Evolutionary conservation across 2,888 invertebrate species (phyloP).

Genomic region (Gortyna flavago): DNA sequence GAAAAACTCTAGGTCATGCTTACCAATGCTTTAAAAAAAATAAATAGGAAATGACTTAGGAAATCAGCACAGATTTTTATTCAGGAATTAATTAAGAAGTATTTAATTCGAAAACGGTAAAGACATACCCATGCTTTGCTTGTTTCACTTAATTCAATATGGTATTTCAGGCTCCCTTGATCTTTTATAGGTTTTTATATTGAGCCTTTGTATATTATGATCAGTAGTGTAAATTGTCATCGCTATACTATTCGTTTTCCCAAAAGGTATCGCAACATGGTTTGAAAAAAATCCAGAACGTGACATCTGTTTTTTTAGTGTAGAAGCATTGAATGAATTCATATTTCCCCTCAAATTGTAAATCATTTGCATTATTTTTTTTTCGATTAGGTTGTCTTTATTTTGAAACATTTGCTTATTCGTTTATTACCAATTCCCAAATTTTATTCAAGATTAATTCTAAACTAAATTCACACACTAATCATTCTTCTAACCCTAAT

Average conservation of each 20-base stretch:
- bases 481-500: slow-evolving; percentile 16
- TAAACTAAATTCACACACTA: slow-evolving; percentile 18
- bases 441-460: not conserved
- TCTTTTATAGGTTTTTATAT: not conserved
- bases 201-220: not conserved
- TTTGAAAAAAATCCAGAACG: not conserved
- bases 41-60: not conserved
- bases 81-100: not conserved
- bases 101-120: not conserved
- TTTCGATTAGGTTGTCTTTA: too few relatives aligned
- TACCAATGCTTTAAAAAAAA: not conserved
- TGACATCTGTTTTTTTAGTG: not conserved
- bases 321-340: not conserved
- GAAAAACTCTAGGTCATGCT: slow-evolving; percentile 32
- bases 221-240: not conserved
- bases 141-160: not conserved
- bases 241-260: too few relatives aligned
- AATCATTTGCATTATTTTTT: not conserved
- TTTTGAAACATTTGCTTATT: too few relatives aligned
- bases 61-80: slow-evolving; percentile 2
- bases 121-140: slow-evolving; percentile 35
- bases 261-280: not conserved
- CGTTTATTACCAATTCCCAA: not conserved
- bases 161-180: not conserved
- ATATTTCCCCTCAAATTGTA: not conserved